Percentiles rank a stretch among this genome's conserved stretches.
Conservation (phyloP, 2,888 invertebrate genomes). For the Hydropsyche betteni region DNA sequence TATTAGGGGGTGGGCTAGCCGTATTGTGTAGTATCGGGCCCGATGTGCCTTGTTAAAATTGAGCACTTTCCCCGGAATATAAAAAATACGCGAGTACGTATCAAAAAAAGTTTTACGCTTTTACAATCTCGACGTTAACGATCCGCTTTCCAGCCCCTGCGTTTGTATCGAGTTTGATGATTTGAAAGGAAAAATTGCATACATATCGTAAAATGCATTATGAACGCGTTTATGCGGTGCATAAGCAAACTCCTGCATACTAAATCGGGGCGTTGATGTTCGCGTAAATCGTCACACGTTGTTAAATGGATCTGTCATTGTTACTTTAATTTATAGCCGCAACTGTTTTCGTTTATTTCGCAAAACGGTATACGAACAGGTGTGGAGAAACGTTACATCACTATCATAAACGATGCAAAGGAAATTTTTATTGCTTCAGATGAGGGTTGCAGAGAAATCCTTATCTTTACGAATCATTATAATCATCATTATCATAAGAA, state of each 20-base stretch:
- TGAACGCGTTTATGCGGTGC: not conserved
- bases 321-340: too few species aligned
- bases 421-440: too few species aligned
- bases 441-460: too few species aligned
- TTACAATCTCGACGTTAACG: conserved; percentile 28
- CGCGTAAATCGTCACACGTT: not conserved
- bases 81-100: conserved; percentile 6
- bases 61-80: conserved; percentile 19
- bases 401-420: too few species aligned
- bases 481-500: too few species aligned
- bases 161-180: conserved; percentile 1
- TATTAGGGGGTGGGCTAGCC: conserved; percentile 28
- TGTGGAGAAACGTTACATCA: too few species aligned
- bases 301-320: too few species aligned
- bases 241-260: not conserved
- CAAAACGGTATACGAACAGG: too few species aligned
- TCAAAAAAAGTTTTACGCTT: not conserved
- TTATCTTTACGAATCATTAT: too few species aligned
- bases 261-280: not conserved
- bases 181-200: conserved; percentile 15
- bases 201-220: conserved; percentile 16
- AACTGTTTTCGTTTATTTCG: too few species aligned
- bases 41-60: conserved; percentile 30
- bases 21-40: conserved; percentile 14
- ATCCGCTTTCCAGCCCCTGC: not conserved